phyloP scores from a whole-genome alignment of 2,113 vertebrate species.

The Paraplagusia blochii region DNA sequence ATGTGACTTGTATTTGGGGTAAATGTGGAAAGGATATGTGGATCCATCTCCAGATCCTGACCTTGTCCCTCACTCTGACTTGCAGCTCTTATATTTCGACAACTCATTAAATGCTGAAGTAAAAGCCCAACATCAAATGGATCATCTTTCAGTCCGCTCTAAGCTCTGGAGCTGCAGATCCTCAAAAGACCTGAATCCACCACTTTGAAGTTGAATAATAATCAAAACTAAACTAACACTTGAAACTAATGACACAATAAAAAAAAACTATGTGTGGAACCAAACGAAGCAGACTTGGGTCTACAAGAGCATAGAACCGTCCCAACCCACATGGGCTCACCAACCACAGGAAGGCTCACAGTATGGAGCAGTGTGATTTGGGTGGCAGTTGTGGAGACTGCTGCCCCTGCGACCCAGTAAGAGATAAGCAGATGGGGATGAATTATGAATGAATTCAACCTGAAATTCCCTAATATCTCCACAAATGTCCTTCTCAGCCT shows the following conservation, averaged over 20 bases:
- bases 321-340: too few relatives aligned
- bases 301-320: too few relatives aligned
- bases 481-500: too few relatives aligned
- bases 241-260: conserved; percentile 33
- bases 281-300: too few relatives aligned
- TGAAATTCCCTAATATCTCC: too few relatives aligned
- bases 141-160: conserved; percentile 60
- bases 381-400: too few relatives aligned
- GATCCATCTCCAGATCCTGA: conserved; percentile 16
- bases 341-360: too few relatives aligned
- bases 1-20: not conserved
- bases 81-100: conserved; percentile 54
- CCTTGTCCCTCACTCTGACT: conserved; percentile 20
- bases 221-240: conserved; percentile 53
- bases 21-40: conserved; percentile 8
- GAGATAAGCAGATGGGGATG: too few relatives aligned
- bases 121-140: conserved; percentile 61
- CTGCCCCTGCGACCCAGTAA: too few relatives aligned
- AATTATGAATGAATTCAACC: too few relatives aligned
- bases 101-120: conserved; percentile 59
- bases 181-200: conserved; percentile 42
- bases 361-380: too few relatives aligned
- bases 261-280: conserved; percentile 21
- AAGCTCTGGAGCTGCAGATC: conserved; percentile 51
- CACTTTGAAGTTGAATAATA: conserved; percentile 58